A percentile compares a stretch with the other conserved stretches of the same genome.
Conservation (phyloP, 2,888 invertebrate species). For the Anagyrus pseudococci region DNA sequence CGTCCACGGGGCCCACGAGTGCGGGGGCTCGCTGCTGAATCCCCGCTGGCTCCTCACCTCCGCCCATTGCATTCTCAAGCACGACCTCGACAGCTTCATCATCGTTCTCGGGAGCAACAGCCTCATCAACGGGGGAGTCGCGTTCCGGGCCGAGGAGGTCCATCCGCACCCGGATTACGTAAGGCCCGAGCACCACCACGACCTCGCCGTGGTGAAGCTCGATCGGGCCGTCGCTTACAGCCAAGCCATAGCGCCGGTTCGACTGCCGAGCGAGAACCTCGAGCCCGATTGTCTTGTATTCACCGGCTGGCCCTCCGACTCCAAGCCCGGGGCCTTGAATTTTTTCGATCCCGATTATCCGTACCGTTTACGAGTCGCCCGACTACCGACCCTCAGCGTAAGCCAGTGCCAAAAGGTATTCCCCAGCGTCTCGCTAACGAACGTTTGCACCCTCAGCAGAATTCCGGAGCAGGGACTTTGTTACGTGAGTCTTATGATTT, state of each 20-base stretch:
- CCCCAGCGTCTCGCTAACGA: slow-evolving; percentile 59
- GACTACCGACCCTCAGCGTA: slow-evolving; percentile 8
- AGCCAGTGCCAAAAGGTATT: slow-evolving; percentile 59
- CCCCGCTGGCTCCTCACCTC: slow-evolving; percentile 36
- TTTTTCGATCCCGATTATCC: slow-evolving; percentile 37
- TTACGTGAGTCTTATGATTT: slow-evolving; percentile 63
- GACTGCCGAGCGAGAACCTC: slow-evolving; percentile 56
- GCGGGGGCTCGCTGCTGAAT: slow-evolving; percentile 39
- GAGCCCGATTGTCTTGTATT: slow-evolving; percentile 50
- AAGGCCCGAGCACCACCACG: slow-evolving; percentile 20
- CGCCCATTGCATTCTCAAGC: slow-evolving; percentile 39
- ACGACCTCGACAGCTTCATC: slow-evolving; percentile 16
- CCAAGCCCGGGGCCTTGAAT: background rate
- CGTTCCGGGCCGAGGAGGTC: slow-evolving; percentile 24
- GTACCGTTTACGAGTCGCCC: slow-evolving; percentile 9
- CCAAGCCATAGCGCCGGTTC: slow-evolving; percentile 58
- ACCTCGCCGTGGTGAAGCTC: slow-evolving; percentile 39
- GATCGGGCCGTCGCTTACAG: slow-evolving; percentile 25
- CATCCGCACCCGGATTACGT: slow-evolving; percentile 38
- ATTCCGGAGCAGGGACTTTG: slow-evolving; percentile 68
- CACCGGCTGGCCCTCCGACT: slow-evolving; percentile 51
- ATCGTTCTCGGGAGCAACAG: slow-evolving; percentile 41
- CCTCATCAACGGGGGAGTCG: slow-evolving; percentile 37
- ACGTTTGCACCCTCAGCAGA: slow-evolving; percentile 68
- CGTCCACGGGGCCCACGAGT: slow-evolving; percentile 18